Evolutionary conservation across 2,113 vertebrate species (phyloP), one percentile per base, ranked within the genome.

Genomic region (Synchiropus splendidus): DNA sequence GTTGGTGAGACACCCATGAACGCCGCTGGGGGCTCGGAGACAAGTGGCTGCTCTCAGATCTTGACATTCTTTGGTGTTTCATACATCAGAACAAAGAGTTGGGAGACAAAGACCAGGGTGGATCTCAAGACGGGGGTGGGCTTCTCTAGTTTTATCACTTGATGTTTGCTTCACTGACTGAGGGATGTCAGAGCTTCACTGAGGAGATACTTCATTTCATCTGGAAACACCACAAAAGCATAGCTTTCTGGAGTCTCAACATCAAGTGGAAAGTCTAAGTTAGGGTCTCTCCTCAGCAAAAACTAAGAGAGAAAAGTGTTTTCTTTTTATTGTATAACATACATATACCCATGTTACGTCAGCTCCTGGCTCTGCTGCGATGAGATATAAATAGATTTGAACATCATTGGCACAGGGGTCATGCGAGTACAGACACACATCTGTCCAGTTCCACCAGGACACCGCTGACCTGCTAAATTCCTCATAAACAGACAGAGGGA

Each of bases 321-420:
- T n/a, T n/a, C n/a, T n/a, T n/a, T n/a, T n/a, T n/a, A n/a, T n/a
- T 27, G 21, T 27, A 5, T 27, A 27, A 27, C 21, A 5, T 4
- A 27, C 4, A 27, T 27, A 27, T 27, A 27, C 21, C 21, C 4
- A 8, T 27, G 21, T 27, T 27, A 65, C 60, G 60, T 39, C 72
- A 62, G 66, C 64, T 65, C 48, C 59, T 54, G 64, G 75, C 63
- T 51, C 36, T 45, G 2, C 40, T 42, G 60, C 51, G 50, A 41
- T 64, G 51, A 40, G 48, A 48, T 74, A 63, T 57, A 71, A 56
- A 71, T 62, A 65, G 55, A 68, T 51, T 21, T 48, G 58, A 44
- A 35, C 44, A 45, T 40, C 56, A 51, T 32, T 45, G 55, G 52
- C 21, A 11, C 39, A 21, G 51, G 46, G 59, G 62, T 59, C 48